Base-by-base conservation (phyloP, 2,113 vertebrate species). In the Tenebrosternarchus preto region DNA sequence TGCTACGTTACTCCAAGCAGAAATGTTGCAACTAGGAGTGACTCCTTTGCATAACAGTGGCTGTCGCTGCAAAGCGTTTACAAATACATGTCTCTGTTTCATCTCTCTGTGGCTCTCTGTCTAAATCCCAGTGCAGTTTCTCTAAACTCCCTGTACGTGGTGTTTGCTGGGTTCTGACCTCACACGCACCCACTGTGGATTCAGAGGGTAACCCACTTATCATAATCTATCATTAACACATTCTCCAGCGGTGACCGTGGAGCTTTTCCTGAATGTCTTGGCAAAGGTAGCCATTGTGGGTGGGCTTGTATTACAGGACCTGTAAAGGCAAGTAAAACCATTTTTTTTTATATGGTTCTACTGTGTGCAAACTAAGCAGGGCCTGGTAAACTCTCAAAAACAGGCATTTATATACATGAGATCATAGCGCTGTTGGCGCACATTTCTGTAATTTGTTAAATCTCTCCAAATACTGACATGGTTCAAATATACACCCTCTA, bases 1-100 rank as follows among this genome's bases (percentile, higher is more conserved):
- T 80, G 78, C 86, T 87, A 83, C 90, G 86, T 88, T 90, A 84
- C 88, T 85, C 82, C 71, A 86, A 86, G 82, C 83, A 87, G 64
- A 50, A 73, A 72, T 77, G 75, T 69, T 56, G 36, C 63, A 75
- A 78, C 27, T 60, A 73, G 11, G n/a, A 33, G 19, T 59, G 61
- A 64, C 39, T 64, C 43, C 11, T 12, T 72, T 55, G 17, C 24
- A 43, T 20, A 68, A 17, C n/a, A 19, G 20, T 6, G 24, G 4
- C 53, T 63, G 15, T 50, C 12, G 5, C 31, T 24, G 33, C 3
- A 70, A 29, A 39, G 17, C 25, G 20, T 69, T 78, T 69, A 61
- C 20, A 20, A 50, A 63, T 39, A 70, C 59, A 25, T 55, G 12
- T 72, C 31, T 59, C 55, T 57, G 78, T 59, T 59, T 57, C 29